Percentiles rank a stretch among this genome's conserved stretches.
Conservation (phyloP, 2,113 vertebrate genomes). For the Apeltes quadracus region DNA sequence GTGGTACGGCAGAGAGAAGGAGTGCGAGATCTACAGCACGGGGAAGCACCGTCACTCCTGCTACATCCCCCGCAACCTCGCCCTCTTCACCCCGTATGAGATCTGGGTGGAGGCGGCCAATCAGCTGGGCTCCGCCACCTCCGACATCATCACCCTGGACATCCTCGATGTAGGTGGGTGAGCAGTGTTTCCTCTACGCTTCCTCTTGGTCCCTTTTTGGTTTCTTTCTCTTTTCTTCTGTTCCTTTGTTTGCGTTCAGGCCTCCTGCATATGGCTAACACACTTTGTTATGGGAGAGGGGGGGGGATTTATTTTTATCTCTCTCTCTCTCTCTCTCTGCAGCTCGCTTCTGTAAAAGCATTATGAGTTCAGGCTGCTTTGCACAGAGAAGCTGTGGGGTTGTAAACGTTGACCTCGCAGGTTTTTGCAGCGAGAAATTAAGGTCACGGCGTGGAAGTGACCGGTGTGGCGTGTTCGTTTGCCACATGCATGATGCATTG, state of each 20-base stretch:
- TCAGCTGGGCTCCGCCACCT: conserved; percentile 87
- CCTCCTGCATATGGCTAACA: conserved; percentile 44
- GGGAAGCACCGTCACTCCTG: conserved; percentile 87
- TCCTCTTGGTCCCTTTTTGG: not conserved
- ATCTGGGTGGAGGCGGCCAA: conserved; percentile 95
- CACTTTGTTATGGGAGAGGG: conserved; percentile 28
- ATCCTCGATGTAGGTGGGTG: conserved; percentile 93
- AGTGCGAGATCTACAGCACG: conserved; percentile 86
- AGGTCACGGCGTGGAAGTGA: not conserved
- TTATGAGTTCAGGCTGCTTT: conserved; percentile 29
- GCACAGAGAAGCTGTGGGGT: conserved; percentile 21
- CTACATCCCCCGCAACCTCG: conserved; percentile 90
- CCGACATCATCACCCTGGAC: conserved; percentile 89
- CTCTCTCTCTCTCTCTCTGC: conserved; percentile 22
- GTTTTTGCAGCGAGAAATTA: not conserved
- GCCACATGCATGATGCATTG: conserved; percentile 23
- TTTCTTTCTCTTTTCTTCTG: not conserved
- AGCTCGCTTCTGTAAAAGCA: conserved; percentile 5
- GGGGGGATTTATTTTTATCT: conserved; percentile 40
- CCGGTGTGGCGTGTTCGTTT: conserved; percentile 12
- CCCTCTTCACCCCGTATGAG: conserved; percentile 94
- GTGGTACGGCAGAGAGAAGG: conserved; percentile 93
- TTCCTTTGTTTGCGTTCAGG: not conserved
- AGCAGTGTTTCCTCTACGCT: too few relatives aligned
- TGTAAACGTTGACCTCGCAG: conserved; percentile 20